Percentiles rank a stretch among this genome's conserved stretches.
Evolutionary conservation across 2,113 vertebrate genomes (phyloP).

Genomic region (Chionodraco myersi): DNA sequence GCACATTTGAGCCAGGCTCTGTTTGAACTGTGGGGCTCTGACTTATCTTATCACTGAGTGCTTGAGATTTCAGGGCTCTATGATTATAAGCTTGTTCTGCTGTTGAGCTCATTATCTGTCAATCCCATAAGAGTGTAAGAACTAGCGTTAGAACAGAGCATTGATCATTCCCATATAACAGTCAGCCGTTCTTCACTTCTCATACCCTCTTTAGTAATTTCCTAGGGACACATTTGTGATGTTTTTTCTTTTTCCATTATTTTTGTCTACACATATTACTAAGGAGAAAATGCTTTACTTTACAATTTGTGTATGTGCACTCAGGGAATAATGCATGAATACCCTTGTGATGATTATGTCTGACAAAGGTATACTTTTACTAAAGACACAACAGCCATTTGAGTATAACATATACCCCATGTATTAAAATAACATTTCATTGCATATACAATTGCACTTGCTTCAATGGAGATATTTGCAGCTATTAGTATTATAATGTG

Average conservation of each 20-base stretch:
- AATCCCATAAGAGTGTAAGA: not conserved
- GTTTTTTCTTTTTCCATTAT: constrained; percentile 12
- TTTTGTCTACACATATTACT: constrained; percentile 9
- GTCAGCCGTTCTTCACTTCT: constrained; percentile 11
- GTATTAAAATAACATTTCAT: constrained; percentile 5
- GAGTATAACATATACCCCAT: not conserved
- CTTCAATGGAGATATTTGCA: not conserved
- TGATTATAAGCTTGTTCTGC: not conserved
- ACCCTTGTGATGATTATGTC: constrained; percentile 27
- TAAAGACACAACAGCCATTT: constrained; percentile 11
- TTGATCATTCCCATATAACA: constrained; percentile 5
- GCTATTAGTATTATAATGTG: not conserved
- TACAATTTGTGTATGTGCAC: not conserved
- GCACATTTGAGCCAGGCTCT: constrained; percentile 19
- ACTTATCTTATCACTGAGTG: constrained; percentile 11
- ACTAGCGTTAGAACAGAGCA: constrained; percentile 12
- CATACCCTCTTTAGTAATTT: constrained; percentile 20
- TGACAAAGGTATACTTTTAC: constrained; percentile 32
- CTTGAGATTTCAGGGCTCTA: constrained; percentile 12
- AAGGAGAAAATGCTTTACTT: constrained; percentile 23
- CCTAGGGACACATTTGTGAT: constrained; percentile 32
- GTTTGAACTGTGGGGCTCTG: constrained; percentile 1
- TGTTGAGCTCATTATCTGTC: constrained; percentile 16
- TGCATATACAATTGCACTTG: not conserved
- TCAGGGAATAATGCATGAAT: constrained; percentile 16